Evolutionary conservation across 2,888 invertebrate genomes (phyloP), one percentile per base, ranked within the genome.

Genomic region (Ganaspis brasiliensis): DNA sequence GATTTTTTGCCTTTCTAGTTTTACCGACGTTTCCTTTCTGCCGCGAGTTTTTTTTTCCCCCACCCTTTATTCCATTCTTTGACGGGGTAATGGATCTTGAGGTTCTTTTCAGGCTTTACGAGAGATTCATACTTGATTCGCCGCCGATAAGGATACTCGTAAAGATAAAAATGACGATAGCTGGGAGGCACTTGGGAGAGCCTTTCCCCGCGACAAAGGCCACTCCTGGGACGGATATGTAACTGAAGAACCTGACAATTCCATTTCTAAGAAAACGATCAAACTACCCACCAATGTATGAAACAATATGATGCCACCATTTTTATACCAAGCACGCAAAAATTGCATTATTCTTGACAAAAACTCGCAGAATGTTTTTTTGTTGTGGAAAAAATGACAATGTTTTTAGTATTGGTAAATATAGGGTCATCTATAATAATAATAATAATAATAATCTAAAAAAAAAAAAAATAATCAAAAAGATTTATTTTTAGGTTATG

Each of bases 91-190:
- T 80, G 76, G 79, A 83, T 84, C 80, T 75, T 73, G 67, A 77
- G 77, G 79, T 81, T 79, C 80, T 83, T 80, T 81, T 76, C 73
- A 78, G 82, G 83, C 81, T 86, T 87, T 85, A 86, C 83, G 81
- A 81, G 80, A 85, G 83, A 87, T 87, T 87, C 86, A 86, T 88
- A 84, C 83, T 74, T 81, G 87, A 87, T 88, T 83, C 80, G 77
- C 74, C 75, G 75, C 72, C 82, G 84, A 85, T 85, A 86, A 84
- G 81, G 71, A 81, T 75, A 76, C 83, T 86, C 85, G 84, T 86
- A 87, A 87, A 87, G 85, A 86, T 87, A 82, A 83, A 83, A 81
- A 77, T 81, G 74, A 52, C 56, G 76, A 79, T 79, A 86, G 83
- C 79, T 77, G 74, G 78, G 67, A 74, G 77, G 75, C 55, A 73